Evolutionary conservation across 2,113 vertebrate species (phyloP).

Genomic region (Xiphorhynchus elegans): DNA sequence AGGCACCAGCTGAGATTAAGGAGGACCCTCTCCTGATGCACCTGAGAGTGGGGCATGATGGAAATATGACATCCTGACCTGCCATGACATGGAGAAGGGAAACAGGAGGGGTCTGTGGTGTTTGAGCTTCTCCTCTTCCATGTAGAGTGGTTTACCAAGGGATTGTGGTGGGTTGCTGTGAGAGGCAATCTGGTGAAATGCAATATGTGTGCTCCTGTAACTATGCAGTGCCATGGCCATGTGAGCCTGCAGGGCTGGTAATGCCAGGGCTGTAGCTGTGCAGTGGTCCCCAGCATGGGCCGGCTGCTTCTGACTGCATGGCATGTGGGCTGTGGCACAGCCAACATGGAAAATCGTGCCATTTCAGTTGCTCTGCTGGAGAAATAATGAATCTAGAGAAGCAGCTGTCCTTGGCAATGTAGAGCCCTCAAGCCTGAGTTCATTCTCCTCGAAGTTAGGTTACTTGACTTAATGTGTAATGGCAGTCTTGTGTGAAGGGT

Average conservation of each 20-base stretch:
- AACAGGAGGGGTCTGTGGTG: neutral
- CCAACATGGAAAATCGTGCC: rapidly evolving
- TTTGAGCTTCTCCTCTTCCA: neutral
- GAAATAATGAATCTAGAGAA: neutral
- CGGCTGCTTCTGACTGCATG: rapidly evolving
- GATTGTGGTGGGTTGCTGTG: neutral
- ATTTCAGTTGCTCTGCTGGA: neutral
- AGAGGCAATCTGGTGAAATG: neutral
- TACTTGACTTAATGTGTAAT: neutral
- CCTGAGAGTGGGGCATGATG: neutral
- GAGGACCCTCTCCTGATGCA: neutral
- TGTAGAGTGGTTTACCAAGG: neutral
- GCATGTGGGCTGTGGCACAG: rapidly evolving
- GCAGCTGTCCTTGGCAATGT: neutral
- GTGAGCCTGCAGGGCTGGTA: neutral
- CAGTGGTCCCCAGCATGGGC: rapidly evolving
- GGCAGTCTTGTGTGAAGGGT: neutral
- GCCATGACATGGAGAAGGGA: neutral
- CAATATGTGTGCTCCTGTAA: neutral
- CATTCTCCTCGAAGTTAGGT: rapidly evolving
- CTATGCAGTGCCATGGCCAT: neutral
- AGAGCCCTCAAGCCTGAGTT: neutral
- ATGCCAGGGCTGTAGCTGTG: neutral
- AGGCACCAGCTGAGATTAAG: neutral
- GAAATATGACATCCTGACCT: neutral